These are phyloP conservation scores for Anoncus sp. DNA, from an alignment of 2,888 invertebrate species.

Conservation along the genomic window DNA sequence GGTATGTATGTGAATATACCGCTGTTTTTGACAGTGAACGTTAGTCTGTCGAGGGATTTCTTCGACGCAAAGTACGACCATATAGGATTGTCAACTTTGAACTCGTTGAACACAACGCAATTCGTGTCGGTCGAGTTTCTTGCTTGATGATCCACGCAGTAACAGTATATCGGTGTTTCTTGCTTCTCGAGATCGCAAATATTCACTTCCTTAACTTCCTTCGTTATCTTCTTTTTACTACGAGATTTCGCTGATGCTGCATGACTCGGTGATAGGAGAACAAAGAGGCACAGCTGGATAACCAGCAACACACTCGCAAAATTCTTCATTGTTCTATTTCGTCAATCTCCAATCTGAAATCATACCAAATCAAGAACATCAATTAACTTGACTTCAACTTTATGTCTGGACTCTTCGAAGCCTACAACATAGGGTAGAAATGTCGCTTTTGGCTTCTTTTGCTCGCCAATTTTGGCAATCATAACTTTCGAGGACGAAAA, in stretches of 20 bases:
- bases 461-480: no score
- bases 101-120: slow-evolving; percentile 90
- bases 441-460: no score
- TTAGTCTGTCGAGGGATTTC: slow-evolving; percentile 88
- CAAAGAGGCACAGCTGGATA: slow-evolving; percentile 60
- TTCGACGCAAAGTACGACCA: slow-evolving; percentile 92
- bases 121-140: slow-evolving; percentile 88
- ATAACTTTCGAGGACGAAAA: no score
- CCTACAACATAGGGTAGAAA: no score
- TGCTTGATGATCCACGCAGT: slow-evolving; percentile 85
- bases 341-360: slow-evolving; percentile 50
- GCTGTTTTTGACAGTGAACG: slow-evolving; percentile 89
- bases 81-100: slow-evolving; percentile 88
- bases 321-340: slow-evolving; percentile 56
- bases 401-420: background rate
- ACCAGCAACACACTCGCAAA: slow-evolving; percentile 48
- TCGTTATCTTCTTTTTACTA: slow-evolving; percentile 72
- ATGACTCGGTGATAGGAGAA: slow-evolving; percentile 54
- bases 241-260: slow-evolving; percentile 69
- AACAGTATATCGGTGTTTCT: slow-evolving; percentile 87
- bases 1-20: slow-evolving; percentile 90
- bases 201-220: slow-evolving; percentile 80
- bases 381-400: background rate
- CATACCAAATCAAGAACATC: slow-evolving; percentile 33
- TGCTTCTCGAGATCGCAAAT: slow-evolving; percentile 86